Conservation (phyloP, 2,113 vertebrate species). For the Zeus faber region DNA sequence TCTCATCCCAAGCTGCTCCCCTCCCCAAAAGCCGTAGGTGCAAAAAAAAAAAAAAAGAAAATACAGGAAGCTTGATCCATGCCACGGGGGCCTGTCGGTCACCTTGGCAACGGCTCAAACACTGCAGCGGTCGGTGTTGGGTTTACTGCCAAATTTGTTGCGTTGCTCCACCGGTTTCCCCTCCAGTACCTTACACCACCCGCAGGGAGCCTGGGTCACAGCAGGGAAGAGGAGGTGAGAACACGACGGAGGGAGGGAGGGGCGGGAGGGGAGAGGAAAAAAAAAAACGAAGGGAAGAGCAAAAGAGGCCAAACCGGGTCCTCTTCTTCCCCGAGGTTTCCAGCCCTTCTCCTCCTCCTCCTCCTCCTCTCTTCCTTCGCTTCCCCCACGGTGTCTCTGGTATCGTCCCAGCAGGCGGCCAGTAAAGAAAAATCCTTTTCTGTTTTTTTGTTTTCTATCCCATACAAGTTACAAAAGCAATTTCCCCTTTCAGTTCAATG, state of each 20-base stretch:
- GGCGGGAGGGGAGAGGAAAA: background rate
- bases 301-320: constrained; percentile 19
- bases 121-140: constrained; percentile 42
- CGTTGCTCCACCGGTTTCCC: constrained; percentile 45
- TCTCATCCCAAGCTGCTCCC: constrained; percentile 31
- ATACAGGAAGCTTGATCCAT: constrained; percentile 27
- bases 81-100: constrained; percentile 34
- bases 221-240: constrained; percentile 55
- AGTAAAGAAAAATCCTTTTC: no score
- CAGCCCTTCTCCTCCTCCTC: constrained; percentile 25
- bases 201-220: constrained; percentile 44
- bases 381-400: no score
- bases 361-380: constrained; percentile 13
- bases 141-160: constrained; percentile 59
- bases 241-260: constrained; percentile 11
- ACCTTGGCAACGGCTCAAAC: constrained; percentile 59
- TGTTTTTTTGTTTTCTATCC: no score
- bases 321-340: constrained; percentile 1
- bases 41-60: constrained; percentile 17
- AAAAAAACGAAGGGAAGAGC: constrained; percentile 1
- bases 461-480: no score
- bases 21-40: constrained; percentile 30
- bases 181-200: constrained; percentile 37
- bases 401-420: no score
- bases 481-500: no score